Conservation (phyloP, 2,113 vertebrate genomes). For the Dipodomys merriami region DNA sequence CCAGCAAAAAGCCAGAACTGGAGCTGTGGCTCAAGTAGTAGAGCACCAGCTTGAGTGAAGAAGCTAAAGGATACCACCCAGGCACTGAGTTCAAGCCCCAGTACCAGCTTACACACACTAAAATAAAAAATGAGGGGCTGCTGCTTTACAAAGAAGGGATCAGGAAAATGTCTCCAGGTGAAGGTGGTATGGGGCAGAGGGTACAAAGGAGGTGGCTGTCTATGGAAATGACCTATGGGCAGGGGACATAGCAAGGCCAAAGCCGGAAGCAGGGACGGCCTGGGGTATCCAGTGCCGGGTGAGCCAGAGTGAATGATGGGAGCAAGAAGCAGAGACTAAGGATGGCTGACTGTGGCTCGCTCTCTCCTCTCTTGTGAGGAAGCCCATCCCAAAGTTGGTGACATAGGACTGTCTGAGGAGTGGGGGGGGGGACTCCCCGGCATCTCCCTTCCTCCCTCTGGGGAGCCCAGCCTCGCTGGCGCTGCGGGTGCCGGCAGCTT, state of each 20-base stretch:
- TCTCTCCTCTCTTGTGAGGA: background rate
- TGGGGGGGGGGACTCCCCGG: background rate
- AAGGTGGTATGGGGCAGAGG: background rate
- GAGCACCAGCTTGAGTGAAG: too few species aligned
- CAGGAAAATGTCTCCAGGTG: background rate
- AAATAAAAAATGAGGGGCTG: background rate
- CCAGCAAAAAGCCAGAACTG: too few species aligned
- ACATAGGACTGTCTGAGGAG: background rate
- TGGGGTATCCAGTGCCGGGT: background rate
- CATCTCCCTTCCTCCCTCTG: background rate
- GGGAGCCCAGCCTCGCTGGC: slow-evolving; percentile 37
- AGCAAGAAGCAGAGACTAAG: too few species aligned
- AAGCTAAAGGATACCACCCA: too few species aligned
- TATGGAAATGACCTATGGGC: background rate
- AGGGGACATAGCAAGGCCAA: background rate
- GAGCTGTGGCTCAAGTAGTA: too few species aligned
- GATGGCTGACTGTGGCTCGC: background rate
- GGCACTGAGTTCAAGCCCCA: too few species aligned
- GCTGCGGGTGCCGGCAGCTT: slow-evolving; percentile 51
- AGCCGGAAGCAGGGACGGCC: background rate
- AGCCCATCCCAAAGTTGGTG: background rate
- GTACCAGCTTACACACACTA: too few species aligned
- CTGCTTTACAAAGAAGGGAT: background rate
- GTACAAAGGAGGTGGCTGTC: background rate
- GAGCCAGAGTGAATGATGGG: background rate